These are phyloP conservation scores for Drosophila meridiana DNA, from an alignment of 2,888 invertebrate genomes.

Conservation along the genomic window DNA sequence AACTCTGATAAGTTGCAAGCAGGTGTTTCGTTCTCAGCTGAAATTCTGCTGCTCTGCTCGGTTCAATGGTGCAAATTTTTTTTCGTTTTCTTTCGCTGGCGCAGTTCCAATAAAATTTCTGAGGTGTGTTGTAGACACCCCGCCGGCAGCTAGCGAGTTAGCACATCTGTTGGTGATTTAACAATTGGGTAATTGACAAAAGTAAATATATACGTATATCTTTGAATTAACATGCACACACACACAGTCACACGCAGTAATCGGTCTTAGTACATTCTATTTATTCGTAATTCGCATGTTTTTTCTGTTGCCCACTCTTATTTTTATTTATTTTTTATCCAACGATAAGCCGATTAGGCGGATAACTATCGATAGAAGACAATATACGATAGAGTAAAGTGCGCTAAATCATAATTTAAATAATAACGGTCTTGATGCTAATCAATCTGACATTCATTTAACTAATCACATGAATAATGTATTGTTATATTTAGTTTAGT, in stretches of 20 bases:
- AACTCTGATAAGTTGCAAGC: conserved; percentile 31
- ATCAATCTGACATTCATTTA: neutral
- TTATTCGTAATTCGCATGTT: conserved; percentile 2
- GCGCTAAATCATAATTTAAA: conserved; percentile 37
- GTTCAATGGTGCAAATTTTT: conserved; percentile 54
- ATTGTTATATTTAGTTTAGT: accelerated
- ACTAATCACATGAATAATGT: neutral
- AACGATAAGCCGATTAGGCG: conserved; percentile 9
- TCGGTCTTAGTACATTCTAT: conserved; percentile 3
- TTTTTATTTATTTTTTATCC: conserved; percentile 18
- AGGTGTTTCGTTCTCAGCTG: conserved; percentile 43
- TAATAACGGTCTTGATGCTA: neutral
- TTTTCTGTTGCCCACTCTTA: conserved; percentile 22
- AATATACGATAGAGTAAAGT: neutral
- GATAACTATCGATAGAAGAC: conserved; percentile 34
- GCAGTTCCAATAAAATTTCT: conserved; percentile 44
- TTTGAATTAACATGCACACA: neutral
- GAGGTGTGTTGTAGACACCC: conserved; percentile 22
- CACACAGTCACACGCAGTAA: conserved; percentile 12
- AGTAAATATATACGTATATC: neutral
- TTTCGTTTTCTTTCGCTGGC: conserved; percentile 51
- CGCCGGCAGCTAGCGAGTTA: conserved; percentile 25
- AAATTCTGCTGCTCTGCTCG: conserved; percentile 43
- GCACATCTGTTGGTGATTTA: conserved; percentile 39
- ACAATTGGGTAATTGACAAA: conserved; percentile 22